phyloP scores from a whole-genome alignment of 2,888 invertebrate genomes.

The Tachina fera region DNA sequence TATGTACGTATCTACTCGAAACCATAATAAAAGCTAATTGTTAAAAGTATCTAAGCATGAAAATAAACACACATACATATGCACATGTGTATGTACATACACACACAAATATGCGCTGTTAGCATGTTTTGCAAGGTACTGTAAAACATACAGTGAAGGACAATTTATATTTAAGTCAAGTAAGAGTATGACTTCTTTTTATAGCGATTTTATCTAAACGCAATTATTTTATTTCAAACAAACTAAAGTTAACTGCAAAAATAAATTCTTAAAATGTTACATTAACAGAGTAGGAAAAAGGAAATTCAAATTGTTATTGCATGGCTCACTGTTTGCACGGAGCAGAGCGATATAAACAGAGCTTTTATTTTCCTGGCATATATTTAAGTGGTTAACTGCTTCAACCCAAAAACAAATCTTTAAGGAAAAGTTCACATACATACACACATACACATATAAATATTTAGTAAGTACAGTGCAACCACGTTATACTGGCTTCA shows the following conservation, averaged over 20 bases:
- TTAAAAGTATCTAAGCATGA: conserved; percentile 44
- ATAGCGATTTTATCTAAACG: neutral
- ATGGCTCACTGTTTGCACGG: neutral
- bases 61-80: neutral
- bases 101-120: neutral
- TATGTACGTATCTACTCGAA: conserved; percentile 5
- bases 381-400: neutral
- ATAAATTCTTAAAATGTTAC: neutral
- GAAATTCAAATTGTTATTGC: neutral
- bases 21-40: conserved; percentile 58
- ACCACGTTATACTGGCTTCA: neutral
- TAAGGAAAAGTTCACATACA: neutral
- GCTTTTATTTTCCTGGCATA: neutral
- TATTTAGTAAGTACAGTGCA: neutral
- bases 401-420: neutral
- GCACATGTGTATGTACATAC: neutral
- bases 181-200: neutral
- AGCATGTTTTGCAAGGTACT: too few relatives aligned
- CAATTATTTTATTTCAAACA: neutral
- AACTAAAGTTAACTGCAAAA: neutral
- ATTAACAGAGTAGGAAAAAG: neutral
- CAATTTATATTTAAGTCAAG: neutral
- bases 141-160: too few relatives aligned
- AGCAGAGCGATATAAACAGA: neutral
- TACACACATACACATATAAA: neutral